Percentiles rank a stretch among this genome's conserved stretches.
Evolutionary conservation across 2,888 invertebrate genomes (phyloP).

Genomic region (Cheilosia vernalis): DNA sequence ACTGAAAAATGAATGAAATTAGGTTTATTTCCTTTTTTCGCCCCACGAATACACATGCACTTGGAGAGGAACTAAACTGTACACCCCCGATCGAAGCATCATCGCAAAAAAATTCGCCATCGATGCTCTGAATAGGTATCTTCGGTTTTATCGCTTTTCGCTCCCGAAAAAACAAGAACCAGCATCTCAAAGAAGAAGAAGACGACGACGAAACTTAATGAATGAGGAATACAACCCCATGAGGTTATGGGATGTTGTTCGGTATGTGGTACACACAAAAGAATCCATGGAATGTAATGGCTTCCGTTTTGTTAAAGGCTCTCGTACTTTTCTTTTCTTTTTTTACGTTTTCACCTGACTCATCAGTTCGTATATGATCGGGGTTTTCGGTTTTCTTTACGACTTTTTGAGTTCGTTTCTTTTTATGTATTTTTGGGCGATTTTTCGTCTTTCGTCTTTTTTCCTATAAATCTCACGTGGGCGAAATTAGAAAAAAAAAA

Average conservation of each 20-base stretch:
- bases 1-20: slow-evolving; percentile 47
- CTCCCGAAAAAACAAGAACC: slow-evolving; percentile 1
- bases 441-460: slow-evolving; percentile 29
- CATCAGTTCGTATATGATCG: slow-evolving; percentile 63
- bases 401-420: slow-evolving; percentile 66
- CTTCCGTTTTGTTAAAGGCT: slow-evolving; percentile 71
- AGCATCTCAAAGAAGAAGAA: slow-evolving; percentile 2
- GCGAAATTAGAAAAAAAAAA: background rate
- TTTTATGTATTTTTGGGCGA: slow-evolving; percentile 38
- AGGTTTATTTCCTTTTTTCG: background rate
- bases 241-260: slow-evolving; percentile 42
- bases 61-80: background rate
- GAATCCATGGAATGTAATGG: slow-evolving; percentile 74
- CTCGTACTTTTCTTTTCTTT: slow-evolving; percentile 11
- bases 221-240: slow-evolving; percentile 63
- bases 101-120: slow-evolving; percentile 22
- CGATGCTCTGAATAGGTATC: slow-evolving; percentile 11
- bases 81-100: slow-evolving; percentile 26
- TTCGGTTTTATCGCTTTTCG: background rate
- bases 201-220: slow-evolving; percentile 42
- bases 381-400: slow-evolving; percentile 52
- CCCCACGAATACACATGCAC: slow-evolving; percentile 1
- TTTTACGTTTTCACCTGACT: slow-evolving; percentile 63
- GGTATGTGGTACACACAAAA: slow-evolving; percentile 69
- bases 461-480: slow-evolving; percentile 68